These are phyloP conservation scores for Adelphocoris suturalis DNA, from an alignment of 2,888 invertebrate genomes.

Conservation along the genomic window DNA sequence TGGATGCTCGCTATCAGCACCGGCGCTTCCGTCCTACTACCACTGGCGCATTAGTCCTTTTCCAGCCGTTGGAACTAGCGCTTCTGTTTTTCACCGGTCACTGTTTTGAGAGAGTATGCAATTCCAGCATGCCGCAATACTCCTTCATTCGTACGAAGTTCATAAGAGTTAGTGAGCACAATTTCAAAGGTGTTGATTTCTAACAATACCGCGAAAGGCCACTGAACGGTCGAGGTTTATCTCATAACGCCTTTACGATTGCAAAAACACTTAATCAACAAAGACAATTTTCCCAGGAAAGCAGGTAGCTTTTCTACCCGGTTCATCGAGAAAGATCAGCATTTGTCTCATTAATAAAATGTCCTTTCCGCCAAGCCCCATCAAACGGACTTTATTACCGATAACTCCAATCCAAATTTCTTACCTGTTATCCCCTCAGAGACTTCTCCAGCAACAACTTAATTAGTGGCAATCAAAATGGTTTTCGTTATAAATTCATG, in stretches of 20 bases:
- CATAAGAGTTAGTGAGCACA: background rate
- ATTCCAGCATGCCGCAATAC: no score
- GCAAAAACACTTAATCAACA: background rate
- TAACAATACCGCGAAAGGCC: background rate
- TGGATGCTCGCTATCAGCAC: no score
- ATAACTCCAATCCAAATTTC: conserved; percentile 38
- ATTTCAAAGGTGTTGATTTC: background rate
- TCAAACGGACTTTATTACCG: conserved; percentile 24
- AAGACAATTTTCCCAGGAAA: background rate
- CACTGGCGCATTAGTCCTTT: no score
- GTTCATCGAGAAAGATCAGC: background rate
- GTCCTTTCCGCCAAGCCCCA: background rate
- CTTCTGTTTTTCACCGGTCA: no score
- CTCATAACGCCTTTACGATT: background rate
- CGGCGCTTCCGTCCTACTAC: no score
- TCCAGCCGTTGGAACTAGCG: no score
- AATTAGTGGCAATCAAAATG: conserved; percentile 16
- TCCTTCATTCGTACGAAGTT: no score
- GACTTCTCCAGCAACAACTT: conserved; percentile 21
- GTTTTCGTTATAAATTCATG: conserved; percentile 27
- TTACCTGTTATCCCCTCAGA: background rate
- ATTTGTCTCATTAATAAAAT: background rate
- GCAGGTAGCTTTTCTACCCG: background rate
- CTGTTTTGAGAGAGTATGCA: no score
- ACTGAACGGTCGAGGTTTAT: background rate